Evolutionary conservation across 2,113 vertebrate genomes (phyloP).

Genomic region (Osmerus eperlanus): DNA sequence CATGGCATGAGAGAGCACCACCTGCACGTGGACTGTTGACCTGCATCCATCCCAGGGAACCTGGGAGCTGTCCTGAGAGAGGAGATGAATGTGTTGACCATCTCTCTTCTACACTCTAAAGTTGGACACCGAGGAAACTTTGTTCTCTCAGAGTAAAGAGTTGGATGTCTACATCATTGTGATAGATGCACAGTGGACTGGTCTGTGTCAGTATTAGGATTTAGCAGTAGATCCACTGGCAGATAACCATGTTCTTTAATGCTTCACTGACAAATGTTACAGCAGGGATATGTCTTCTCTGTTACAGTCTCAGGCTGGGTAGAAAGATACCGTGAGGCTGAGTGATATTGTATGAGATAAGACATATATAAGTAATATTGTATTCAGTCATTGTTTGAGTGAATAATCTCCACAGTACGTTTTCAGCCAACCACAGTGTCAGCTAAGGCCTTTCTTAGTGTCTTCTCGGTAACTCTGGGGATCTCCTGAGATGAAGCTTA

Average conservation of each 20-base stretch:
- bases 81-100: constrained; percentile 19
- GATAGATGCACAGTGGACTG: constrained; percentile 26
- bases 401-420: too few species aligned
- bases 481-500: too few species aligned
- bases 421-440: too few species aligned
- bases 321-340: too few species aligned
- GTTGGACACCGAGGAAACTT: constrained; percentile 31
- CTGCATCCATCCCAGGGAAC: constrained; percentile 8
- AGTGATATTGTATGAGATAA: too few species aligned
- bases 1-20: too few species aligned
- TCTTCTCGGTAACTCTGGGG: not conserved
- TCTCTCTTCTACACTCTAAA: constrained; percentile 23
- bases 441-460: not conserved
- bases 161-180: constrained; percentile 28
- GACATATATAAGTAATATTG: too few species aligned
- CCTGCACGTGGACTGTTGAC: not conserved
- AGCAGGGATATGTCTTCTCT: too few species aligned
- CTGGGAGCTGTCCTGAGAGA: constrained; percentile 10
- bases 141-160: constrained; percentile 40
- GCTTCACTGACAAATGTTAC: too few species aligned
- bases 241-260: constrained; percentile 3
- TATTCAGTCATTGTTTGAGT: too few species aligned
- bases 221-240: too few species aligned
- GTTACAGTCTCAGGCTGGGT: too few species aligned
- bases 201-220: not conserved